These are phyloP conservation scores for Rotaria magnacalcarata DNA, from an alignment of 2,888 invertebrate species.

Conservation along the genomic window DNA sequence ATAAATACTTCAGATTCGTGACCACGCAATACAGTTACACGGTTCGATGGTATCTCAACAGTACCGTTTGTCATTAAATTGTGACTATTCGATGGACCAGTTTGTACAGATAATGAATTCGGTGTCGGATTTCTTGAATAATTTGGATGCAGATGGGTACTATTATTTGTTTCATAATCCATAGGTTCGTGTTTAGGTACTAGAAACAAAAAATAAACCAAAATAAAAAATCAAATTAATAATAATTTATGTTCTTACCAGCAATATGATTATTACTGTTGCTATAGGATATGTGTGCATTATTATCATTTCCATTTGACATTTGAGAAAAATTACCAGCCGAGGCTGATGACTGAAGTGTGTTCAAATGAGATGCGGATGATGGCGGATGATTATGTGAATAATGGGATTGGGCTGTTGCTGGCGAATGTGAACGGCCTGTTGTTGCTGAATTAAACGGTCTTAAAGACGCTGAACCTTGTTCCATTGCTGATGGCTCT, in stretches of 20 bases:
- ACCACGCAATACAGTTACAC: constrained; percentile 86
- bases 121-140: neutral
- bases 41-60: constrained; percentile 81
- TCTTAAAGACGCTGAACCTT: neutral
- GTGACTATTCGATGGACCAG: neutral
- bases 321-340: neutral
- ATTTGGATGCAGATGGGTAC: neutral
- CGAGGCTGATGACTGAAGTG: neutral
- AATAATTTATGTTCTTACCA: neutral
- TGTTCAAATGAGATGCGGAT: neutral
- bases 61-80: neutral
- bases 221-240: too few relatives aligned
- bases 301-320: neutral
- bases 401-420: neutral
- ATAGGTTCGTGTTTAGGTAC: neutral
- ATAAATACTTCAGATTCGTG: constrained; percentile 99
- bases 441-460: neutral
- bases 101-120: neutral
- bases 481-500: neutral
- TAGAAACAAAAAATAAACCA: too few relatives aligned
- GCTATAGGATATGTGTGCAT: neutral
- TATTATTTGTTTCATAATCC: neutral
- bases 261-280: neutral
- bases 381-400: neutral
- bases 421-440: neutral